A percentile compares a stretch with the other conserved stretches of the same genome.
Conservation (phyloP, 2,797 vertebrate species). For the Clamator glandarius region DNA sequence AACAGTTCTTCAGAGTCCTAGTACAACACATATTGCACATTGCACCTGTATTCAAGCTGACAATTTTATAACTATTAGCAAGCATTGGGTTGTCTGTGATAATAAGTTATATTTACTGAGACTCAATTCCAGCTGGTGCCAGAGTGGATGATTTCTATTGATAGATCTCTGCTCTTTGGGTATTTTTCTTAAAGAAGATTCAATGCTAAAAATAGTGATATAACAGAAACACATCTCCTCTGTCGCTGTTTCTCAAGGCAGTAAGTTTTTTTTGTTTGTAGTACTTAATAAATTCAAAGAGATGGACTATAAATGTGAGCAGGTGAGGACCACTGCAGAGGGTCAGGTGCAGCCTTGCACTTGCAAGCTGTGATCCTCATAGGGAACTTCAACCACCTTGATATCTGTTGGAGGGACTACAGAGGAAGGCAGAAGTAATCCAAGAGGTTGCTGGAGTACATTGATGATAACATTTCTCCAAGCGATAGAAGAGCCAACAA, state of each 20-base stretch:
- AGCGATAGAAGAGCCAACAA: no score
- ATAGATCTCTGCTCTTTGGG: neutral
- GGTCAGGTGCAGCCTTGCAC: no score
- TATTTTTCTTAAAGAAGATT: neutral
- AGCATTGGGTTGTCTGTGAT: neutral
- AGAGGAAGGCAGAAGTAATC: no score
- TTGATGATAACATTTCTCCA: no score
- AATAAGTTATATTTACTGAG: constrained; percentile 5
- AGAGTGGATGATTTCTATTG: neutral
- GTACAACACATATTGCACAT: neutral
- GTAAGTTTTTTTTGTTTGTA: neutral
- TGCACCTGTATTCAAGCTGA: neutral
- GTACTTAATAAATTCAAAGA: neutral
- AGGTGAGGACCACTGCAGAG: no score
- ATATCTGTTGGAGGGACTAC: no score
- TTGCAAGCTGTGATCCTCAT: no score
- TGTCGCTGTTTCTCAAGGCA: neutral
- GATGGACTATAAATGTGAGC: neutral
- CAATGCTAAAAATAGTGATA: neutral
- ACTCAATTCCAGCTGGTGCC: neutral
- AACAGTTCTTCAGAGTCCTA: neutral
- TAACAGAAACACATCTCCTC: neutral
- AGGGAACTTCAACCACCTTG: no score
- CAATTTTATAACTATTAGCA: neutral
- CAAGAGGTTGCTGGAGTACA: no score